Evolutionary conservation across 2,113 vertebrate genomes (phyloP), one percentile per base, ranked within the genome.

Genomic region (Poicephalus gulielmi): DNA sequence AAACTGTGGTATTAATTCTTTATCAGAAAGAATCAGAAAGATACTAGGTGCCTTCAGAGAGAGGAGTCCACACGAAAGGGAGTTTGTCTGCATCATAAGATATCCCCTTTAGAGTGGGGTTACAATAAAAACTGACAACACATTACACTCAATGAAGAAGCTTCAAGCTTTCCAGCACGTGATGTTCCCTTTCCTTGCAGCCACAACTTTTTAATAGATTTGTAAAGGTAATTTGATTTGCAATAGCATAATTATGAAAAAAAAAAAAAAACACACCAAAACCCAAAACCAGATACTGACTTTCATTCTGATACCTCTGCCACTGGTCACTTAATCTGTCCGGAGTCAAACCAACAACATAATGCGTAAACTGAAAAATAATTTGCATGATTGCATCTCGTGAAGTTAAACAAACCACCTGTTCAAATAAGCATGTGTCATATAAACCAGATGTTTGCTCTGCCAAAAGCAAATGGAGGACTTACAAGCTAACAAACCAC

Each of bases 371-470:
- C 35, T 39, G 50, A 69, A 88, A 79, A 74, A 63, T 62, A 50
- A 79, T 92, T 66, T 80, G 57, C 44, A 55, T 59, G 30, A 75
- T 4, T 83, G 43, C 46, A 92, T 86, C 37, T 81, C 86, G 37
- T 70, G 68, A 88, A 81, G 46, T 76, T 86, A 74, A 86, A 46
- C 69, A 94, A 94, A 81, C 43, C 23, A 80, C 88, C 80, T 94
- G 91, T 88, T 93, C 91, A 95, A 92, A 92, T 41, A 83, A 80
- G 30, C 2, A 41, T 14, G 41, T 78, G 64, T 30, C 64, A 39
- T 41, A 52, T 41, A 80, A 66, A 63, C 7, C 63, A 92, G 53
- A 55, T 47, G 30, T 78, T 95, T 90, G 55, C 24, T 83, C 67
- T 87, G 31, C 37, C 83, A 78, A 90, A 92, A 67, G 44, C 37